A percentile compares a stretch with the other conserved stretches of the same genome.
Conservation (phyloP, 2,113 vertebrate species). For the Podarcis cretensis region DNA sequence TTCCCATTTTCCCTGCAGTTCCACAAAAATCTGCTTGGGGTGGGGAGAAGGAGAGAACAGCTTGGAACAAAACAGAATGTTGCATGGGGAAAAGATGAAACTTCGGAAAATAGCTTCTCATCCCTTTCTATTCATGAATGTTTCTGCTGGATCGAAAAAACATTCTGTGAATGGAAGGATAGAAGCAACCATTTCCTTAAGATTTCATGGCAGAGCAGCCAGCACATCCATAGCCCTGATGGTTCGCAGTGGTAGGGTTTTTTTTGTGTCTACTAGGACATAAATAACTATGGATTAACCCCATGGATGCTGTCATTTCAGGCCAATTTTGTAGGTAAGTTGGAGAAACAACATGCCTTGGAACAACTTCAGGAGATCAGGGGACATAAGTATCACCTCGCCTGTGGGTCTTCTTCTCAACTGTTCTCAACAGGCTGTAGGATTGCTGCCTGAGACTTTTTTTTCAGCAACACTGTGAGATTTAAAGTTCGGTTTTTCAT, state of each 20-base stretch:
- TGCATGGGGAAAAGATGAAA: not conserved
- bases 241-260: too few species aligned
- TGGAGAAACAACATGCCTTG: too few species aligned
- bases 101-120: not conserved
- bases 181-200: not conserved
- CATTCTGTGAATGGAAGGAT: not conserved
- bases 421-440: not conserved
- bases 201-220: too few species aligned
- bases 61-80: not conserved
- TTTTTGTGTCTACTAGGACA: not conserved
- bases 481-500: not conserved
- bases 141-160: not conserved
- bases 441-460: not conserved
- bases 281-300: not conserved
- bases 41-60: too few species aligned
- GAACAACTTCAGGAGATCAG: too few species aligned
- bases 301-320: too few species aligned
- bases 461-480: not conserved
- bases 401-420: too few species aligned
- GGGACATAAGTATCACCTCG: too few species aligned
- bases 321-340: too few species aligned
- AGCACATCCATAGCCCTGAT: too few species aligned
- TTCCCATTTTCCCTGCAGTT: not conserved
- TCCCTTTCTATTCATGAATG: not conserved
- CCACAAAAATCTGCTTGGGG: not conserved